Conservation (phyloP, 2,113 vertebrate species). For the Cyprinus carpio region DNA sequence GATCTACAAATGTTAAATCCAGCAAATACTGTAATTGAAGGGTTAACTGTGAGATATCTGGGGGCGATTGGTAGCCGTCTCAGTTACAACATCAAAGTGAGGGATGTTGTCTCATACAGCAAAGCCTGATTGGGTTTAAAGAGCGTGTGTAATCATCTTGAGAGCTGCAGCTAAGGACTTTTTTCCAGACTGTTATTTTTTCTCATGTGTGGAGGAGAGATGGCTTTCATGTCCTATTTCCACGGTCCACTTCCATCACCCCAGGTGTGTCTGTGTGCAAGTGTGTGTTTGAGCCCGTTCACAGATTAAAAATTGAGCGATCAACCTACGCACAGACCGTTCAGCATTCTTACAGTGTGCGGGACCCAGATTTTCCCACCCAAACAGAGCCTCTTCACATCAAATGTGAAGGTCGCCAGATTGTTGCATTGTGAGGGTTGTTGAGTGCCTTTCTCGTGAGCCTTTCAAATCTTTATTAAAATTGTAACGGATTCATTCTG, state of each 20-base stretch:
- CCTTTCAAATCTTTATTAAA: neutral
- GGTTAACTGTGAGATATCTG: slow-evolving; percentile 3
- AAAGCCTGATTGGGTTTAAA: slow-evolving; percentile 39
- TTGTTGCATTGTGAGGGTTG: neutral
- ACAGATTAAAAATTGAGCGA: slow-evolving; percentile 42
- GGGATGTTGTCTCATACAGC: slow-evolving; percentile 23
- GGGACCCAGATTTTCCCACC: neutral
- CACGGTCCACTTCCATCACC: slow-evolving; percentile 32
- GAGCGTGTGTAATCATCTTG: slow-evolving; percentile 22
- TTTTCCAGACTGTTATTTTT: slow-evolving; percentile 16
- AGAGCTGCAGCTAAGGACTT: slow-evolving; percentile 24
- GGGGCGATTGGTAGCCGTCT: slow-evolving; percentile 8
- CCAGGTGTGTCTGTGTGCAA: slow-evolving; percentile 18
- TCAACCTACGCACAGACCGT: slow-evolving; percentile 33
- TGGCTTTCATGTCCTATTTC: slow-evolving; percentile 31
- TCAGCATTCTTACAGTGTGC: slow-evolving; percentile 16
- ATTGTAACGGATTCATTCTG: neutral
- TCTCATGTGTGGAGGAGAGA: slow-evolving; percentile 29
- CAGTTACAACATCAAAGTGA: slow-evolving; percentile 18
- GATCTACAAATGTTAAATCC: neutral
- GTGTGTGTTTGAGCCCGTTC: neutral
- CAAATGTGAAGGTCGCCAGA: neutral
- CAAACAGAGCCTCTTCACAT: slow-evolving; percentile 21
- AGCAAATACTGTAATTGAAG: neutral
- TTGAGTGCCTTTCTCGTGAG: neutral